phyloP scores from a whole-genome alignment of 2,113 vertebrate species.

The Hemicordylus capensis region DNA sequence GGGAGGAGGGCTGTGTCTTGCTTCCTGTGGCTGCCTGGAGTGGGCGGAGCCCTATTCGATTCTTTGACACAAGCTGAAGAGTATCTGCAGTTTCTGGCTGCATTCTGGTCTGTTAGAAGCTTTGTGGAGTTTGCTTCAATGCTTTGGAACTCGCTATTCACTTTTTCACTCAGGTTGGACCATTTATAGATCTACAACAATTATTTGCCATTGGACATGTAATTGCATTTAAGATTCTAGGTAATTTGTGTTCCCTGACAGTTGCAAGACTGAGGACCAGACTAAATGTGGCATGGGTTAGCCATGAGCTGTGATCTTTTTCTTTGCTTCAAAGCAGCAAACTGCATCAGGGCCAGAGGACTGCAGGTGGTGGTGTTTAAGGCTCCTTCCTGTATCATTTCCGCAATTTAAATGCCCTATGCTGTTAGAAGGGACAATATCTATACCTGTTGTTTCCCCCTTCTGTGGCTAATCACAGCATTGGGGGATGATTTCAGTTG shows the following conservation, averaged over 20 bases:
- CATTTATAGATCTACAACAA: neutral
- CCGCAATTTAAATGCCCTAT: neutral
- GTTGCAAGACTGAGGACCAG: too few relatives aligned
- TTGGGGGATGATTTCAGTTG: neutral
- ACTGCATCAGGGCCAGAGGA: too few relatives aligned
- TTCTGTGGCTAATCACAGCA: neutral
- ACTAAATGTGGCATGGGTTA: too few relatives aligned
- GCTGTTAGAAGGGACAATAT: neutral
- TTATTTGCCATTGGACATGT: neutral
- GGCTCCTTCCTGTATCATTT: too few relatives aligned
- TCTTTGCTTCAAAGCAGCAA: neutral
- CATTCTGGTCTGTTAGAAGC: neutral
- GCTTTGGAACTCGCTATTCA: neutral
- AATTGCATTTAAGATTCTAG: neutral
- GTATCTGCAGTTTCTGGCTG: neutral
- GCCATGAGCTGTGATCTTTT: neutral
- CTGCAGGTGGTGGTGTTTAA: neutral
- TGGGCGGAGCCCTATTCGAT: neutral
- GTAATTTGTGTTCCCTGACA: neutral
- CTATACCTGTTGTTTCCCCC: neutral
- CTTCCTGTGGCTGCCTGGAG: neutral
- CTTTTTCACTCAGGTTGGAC: neutral
- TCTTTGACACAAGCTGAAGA: neutral
- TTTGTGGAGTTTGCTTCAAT: neutral
- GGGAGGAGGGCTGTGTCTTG: neutral